Base-by-base conservation (phyloP, 2,888 invertebrate species). In the Tetragonula carbonaria region DNA sequence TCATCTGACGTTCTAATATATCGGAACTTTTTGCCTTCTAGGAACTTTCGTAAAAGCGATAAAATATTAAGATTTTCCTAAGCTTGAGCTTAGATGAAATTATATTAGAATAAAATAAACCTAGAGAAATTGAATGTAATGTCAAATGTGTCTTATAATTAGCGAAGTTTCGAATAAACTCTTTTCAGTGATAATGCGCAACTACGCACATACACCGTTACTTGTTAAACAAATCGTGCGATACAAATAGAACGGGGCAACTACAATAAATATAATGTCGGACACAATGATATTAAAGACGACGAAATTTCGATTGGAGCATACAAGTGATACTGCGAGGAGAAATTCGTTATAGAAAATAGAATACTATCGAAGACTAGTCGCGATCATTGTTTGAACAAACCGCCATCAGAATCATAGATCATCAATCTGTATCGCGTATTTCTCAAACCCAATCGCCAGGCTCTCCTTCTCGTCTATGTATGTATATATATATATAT, bases 361-460 rank as follows among this genome's bases (percentile, higher is more conserved):
- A 90, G 87, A 92, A 92, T 92, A 92, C 89, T 92, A 92, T 92
- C 87, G 85, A 91, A 90, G 91, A 93, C 91, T 90, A 93, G 92
- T 91, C 87, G 88, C 88, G 90, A 91, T 86, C 88, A 65, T 68
- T 87, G 80, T 86, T 82, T 85, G 81, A 87, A 90, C 75, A 82
- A 88, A 85, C 81, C 78, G 65, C 81, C 66, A 77, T 76, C 63
- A 57, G 74, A 62, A 66, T 62, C 66, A 11, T 59, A 57, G 6
- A 33, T 65, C 65, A 53, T 66, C 77, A 57, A 72, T 73, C 57
- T 71, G 66, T 57, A 78, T 72, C 68, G 53, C 71, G 59, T 33
- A 76, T 83, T 73, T 68, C 78, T 78, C 79, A 74, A 78, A 84
- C 78, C 55, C 66, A 82, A 85, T 78, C 78, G 38, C 78, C 66